Evolutionary conservation across 2,113 vertebrate genomes (phyloP), one percentile per base, ranked within the genome.

Genomic region (Esox niger): DNA sequence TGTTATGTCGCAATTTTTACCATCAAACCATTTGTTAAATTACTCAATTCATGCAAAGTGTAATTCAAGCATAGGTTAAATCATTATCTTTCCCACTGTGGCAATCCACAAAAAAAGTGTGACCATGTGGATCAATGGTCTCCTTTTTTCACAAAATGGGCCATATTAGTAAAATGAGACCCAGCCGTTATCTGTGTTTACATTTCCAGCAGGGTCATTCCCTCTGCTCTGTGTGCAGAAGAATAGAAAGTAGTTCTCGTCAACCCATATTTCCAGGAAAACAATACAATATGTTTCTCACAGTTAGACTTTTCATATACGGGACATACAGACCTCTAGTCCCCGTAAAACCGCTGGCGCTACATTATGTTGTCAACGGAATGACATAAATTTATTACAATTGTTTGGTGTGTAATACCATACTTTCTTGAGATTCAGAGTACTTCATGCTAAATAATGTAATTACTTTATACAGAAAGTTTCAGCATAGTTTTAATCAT

Each of bases 41-140:
- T 49, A 65, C 47, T 71, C 58, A 71, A 82, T 75, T 76, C 63
- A 55, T 30, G 30, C 5, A 71, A 57, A 70, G 59, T 23, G 64
- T 38, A 66, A 69, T 71, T 75, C 35, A 75, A 52, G 57, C 73
- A 62, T 69, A 71, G 76, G 75, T 71, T 64, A 79, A 35, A 73
- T 63, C 64, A 62, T 78, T 74, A 62, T 49, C 54, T 46, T 57
- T 59, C 1, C 27, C 1, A 1, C 25, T 62, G 8, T 43, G 64
- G 62, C 23, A 71, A 66, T 38, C 26, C 59, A 47, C 67, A 71
- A 2, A 64, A 68, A 71, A n/a, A 55, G 35, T 10, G 62, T 29
- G 35, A 17, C 55, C 25, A 23, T 21, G 52, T 21, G 52, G 23
- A 2, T 55, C 10, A 55, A 9, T 11, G 25, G 54, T 21, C 54